phyloP scores from a whole-genome alignment of 2,888 invertebrate genomes.

The Tetropium fuscum region DNA sequence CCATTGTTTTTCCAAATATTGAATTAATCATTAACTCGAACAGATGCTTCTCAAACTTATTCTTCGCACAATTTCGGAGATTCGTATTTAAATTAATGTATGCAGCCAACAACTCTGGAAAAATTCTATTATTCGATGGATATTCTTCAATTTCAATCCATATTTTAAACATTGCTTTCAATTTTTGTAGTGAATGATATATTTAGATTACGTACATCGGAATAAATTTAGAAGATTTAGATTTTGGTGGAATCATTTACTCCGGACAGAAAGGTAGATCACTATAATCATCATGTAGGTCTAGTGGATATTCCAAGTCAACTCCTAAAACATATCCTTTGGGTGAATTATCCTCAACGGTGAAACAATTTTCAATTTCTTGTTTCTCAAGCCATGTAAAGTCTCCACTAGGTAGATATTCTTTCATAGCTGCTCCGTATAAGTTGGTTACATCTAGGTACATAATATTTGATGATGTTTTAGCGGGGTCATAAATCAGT shows the following conservation, averaged over 20 bases:
- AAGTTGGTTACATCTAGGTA: too few relatives aligned
- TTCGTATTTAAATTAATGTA: background rate
- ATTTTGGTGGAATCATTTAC: background rate
- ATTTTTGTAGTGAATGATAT: slow-evolving; percentile 3
- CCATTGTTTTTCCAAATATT: too few relatives aligned
- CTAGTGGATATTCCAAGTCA: slow-evolving; percentile 5
- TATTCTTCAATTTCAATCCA: slow-evolving; percentile 2
- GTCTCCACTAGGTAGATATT: too few relatives aligned
- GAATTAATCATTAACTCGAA: too few relatives aligned
- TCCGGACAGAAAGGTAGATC: slow-evolving; percentile 9
- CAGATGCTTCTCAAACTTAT: too few relatives aligned
- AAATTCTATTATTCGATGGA: background rate
- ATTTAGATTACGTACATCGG: background rate
- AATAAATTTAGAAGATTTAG: slow-evolving; percentile 11
- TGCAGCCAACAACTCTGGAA: background rate
- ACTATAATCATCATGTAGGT: background rate
- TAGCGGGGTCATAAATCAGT: too few relatives aligned
- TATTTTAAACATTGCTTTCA: slow-evolving; percentile 3
- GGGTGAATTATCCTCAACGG: too few relatives aligned
- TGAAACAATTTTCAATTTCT: too few relatives aligned
- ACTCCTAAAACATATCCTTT: slow-evolving; percentile 10
- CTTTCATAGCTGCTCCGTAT: too few relatives aligned
- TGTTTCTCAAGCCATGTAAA: too few relatives aligned
- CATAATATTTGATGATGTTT: too few relatives aligned
- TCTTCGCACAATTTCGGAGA: background rate